Percentiles rank a stretch among this genome's conserved stretches.
These are phyloP conservation scores for Harmothoe impar DNA, from an alignment of 2,888 invertebrate genomes.

Conservation along the genomic window DNA sequence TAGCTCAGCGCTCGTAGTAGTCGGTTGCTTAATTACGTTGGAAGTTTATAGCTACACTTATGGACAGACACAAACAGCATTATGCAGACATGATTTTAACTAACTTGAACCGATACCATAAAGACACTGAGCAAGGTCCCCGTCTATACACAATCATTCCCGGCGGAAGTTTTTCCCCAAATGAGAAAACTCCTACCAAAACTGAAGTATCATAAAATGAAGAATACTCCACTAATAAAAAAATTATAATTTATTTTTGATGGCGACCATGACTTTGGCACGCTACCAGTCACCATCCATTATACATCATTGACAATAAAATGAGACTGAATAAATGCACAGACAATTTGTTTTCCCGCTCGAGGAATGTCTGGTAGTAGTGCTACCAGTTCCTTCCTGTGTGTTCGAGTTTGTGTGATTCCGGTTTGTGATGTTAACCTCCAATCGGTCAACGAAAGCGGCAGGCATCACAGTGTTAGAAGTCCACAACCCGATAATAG, in stretches of 20 bases:
- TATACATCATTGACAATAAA: constrained; percentile 15
- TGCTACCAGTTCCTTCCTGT: background rate
- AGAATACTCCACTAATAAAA: constrained; percentile 3
- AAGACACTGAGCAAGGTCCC: background rate
- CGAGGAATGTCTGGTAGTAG: constrained; percentile 17
- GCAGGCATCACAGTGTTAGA: background rate
- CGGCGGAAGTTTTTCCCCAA: background rate
- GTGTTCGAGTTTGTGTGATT: constrained; percentile 11
- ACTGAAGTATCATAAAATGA: background rate
- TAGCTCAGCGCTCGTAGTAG: background rate
- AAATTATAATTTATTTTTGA: constrained; percentile 40
- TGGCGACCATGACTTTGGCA: background rate
- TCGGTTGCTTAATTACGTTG: too few relatives aligned
- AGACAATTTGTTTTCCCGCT: background rate
- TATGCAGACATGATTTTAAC: background rate
- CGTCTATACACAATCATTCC: constrained; percentile 2
- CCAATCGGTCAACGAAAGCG: constrained; percentile 33
- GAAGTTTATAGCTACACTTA: background rate
- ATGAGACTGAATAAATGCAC: constrained; percentile 46
- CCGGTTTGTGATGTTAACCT: background rate
- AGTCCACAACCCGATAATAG: background rate
- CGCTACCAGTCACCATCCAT: constrained; percentile 29
- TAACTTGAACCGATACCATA: background rate
- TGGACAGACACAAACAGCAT: constrained; percentile 44
- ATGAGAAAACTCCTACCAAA: background rate